Base-by-base conservation (phyloP, 2,113 vertebrate species). In the Todiramphus saurophagus region DNA sequence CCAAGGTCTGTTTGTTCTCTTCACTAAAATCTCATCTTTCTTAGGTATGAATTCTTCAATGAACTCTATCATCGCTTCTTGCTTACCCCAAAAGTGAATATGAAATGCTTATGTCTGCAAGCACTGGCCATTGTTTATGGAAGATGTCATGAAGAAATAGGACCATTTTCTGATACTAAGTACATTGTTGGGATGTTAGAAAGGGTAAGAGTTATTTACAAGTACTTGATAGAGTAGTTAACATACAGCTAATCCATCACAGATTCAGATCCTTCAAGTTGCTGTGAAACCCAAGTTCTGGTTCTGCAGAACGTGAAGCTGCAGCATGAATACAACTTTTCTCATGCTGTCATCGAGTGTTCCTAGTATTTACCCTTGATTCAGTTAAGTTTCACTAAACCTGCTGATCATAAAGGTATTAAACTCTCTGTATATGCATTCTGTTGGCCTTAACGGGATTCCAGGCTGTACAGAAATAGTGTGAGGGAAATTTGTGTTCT, bases 81-180 rank as follows among this genome's bases (percentile, higher is more conserved):
- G 97, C 99, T 99, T 35, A 99, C 99, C 18, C 99, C 99, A 74
- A 99, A 99, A 99, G 98, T 99, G 74, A 98, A 98, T 88, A 99
- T 99, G 99, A 99, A 99, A 98, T 99, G 99, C 97, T 97, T 99
- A 87, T 99, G 99, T 97, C 98, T 99, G 91, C 99, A 99, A 98
- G 99, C 99, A 9, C 97, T 99, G 84, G 98, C 99, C 43, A 99
- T 99, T 97, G 99, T 99, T 93, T 99, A 99, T 37, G 99, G 99
- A 90, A 99, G 99, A 94, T 99, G 99, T 97, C 98, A 97, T 78
- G 99, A 99, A 95, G 99, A 99, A 97, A 99, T 99, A 67, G 99
- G 99, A 81, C 98, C 99, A 3, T 99, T 99, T 97, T 97, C 98
- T 31, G 99, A 99, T 97, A 99, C 99, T 4, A 99, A 98, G 97